Evolutionary conservation across 2,113 vertebrate species (phyloP).

Genomic region (Desmodus rotundus): DNA sequence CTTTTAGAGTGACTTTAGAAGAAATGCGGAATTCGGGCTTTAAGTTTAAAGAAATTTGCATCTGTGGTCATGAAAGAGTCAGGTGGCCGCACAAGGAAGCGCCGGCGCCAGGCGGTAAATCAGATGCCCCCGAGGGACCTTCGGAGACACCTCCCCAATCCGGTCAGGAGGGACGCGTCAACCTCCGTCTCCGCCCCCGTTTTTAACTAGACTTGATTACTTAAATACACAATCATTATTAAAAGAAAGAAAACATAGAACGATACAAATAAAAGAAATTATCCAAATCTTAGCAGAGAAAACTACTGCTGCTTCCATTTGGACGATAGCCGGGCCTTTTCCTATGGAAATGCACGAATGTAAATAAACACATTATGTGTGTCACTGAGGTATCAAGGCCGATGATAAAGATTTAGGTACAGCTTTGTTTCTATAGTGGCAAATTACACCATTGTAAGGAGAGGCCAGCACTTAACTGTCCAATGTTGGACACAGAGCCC

Average conservation of each 20-base stretch:
- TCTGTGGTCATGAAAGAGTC: background rate
- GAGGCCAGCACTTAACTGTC: background rate
- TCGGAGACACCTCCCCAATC: background rate
- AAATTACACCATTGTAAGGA: background rate
- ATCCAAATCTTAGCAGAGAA: background rate
- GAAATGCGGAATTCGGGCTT: background rate
- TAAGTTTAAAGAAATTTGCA: background rate
- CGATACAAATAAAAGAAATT: background rate
- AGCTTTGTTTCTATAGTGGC: background rate
- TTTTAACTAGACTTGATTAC: background rate
- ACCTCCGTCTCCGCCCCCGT: background rate
- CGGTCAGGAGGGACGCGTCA: background rate
- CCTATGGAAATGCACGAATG: background rate
- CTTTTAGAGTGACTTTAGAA: background rate
- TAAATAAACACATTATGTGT: background rate
- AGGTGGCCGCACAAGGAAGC: background rate
- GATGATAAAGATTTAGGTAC: no score
- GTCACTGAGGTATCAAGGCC: background rate
- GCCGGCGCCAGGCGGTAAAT: background rate
- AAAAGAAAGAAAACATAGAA: background rate
- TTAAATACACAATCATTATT: background rate
- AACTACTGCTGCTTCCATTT: background rate
- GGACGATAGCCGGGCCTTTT: background rate
- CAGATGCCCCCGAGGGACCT: background rate
- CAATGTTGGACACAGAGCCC: background rate